Conservation (phyloP, 2,888 invertebrate genomes). For the Odontocerum albicorne region DNA sequence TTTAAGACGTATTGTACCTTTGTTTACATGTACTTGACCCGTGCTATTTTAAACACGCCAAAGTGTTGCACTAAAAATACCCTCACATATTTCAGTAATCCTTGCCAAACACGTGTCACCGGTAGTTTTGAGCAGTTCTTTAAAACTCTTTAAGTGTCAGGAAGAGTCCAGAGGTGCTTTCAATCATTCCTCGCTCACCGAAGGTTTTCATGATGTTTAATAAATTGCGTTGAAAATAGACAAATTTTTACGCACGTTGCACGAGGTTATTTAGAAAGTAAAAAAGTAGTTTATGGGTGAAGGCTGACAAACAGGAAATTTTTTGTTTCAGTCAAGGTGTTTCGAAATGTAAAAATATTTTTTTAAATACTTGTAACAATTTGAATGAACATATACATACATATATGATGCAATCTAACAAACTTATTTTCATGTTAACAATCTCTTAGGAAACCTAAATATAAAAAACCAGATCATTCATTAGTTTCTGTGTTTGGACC, state of each 20-base stretch:
- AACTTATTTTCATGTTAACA: too few species aligned
- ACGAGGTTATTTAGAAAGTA: constrained; percentile 1
- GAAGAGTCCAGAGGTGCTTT: background rate
- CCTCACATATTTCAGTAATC: constrained; percentile 1
- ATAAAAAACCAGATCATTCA: too few species aligned
- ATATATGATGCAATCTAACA: too few species aligned
- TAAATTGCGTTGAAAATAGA: constrained; percentile 1
- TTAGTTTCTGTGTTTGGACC: too few species aligned
- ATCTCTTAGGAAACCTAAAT: too few species aligned
- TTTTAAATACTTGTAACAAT: too few species aligned
- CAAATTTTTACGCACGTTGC: background rate
- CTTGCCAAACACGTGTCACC: background rate
- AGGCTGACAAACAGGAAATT: background rate
- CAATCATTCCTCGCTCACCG: background rate
- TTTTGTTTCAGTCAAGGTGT: too few species aligned
- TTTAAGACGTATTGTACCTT: too few species aligned
- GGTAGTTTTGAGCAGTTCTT: too few species aligned
- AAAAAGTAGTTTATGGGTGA: constrained; percentile 6
- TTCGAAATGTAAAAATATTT: too few species aligned
- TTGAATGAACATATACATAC: too few species aligned
- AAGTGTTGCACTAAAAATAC: constrained; percentile 4
- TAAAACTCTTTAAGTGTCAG: too few species aligned
- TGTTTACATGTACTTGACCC: constrained; percentile 4
- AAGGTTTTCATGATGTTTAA: constrained; percentile 2
- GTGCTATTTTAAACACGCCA: background rate